phyloP scores from a whole-genome alignment of 1,140 invertebrate species.

The Drosophila pruinosa region DNA sequence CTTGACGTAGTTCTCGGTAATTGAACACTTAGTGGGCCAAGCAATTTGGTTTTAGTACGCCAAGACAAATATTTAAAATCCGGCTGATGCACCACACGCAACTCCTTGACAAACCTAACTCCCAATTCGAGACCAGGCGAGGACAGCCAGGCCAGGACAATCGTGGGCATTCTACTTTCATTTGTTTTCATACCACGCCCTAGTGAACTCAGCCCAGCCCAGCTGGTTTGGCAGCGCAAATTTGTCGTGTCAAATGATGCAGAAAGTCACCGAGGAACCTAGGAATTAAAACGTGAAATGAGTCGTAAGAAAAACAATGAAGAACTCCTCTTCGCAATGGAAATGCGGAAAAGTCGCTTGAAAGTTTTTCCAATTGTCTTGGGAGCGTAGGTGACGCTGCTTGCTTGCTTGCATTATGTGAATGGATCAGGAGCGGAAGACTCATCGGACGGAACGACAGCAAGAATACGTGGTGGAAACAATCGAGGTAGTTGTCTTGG shows the following conservation, averaged over 20 bases:
- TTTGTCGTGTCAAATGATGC: slow-evolving; percentile 78
- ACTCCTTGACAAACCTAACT: slow-evolving; percentile 6
- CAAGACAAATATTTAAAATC: slow-evolving; percentile 72
- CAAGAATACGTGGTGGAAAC: not conserved
- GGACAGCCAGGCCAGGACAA: not conserved
- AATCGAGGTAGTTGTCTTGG: slow-evolving; percentile 11
- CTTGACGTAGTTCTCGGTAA: slow-evolving; percentile 51
- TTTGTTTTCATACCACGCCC: slow-evolving; percentile 11
- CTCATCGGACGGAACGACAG: not conserved
- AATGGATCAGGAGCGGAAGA: not conserved
- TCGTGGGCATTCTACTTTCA: not conserved
- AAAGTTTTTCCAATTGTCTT: slow-evolving; percentile 74
- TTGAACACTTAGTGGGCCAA: slow-evolving; percentile 77
- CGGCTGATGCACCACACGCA: slow-evolving; percentile 14
- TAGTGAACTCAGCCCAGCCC: slow-evolving; percentile 35
- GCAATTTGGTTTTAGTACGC: slow-evolving; percentile 68
- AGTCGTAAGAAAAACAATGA: slow-evolving; percentile 81
- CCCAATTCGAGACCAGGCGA: too few species aligned
- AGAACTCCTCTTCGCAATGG: slow-evolving; percentile 55
- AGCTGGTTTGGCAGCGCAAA: slow-evolving; percentile 63
- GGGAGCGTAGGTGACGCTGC: slow-evolving; percentile 36
- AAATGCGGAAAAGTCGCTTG: slow-evolving; percentile 52
- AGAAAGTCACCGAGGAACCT: slow-evolving; percentile 66
- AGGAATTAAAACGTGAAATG: slow-evolving; percentile 81
- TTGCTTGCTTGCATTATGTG: not conserved